Conservation (phyloP, 2,113 vertebrate genomes). For the Aptenodytes forsteri region DNA sequence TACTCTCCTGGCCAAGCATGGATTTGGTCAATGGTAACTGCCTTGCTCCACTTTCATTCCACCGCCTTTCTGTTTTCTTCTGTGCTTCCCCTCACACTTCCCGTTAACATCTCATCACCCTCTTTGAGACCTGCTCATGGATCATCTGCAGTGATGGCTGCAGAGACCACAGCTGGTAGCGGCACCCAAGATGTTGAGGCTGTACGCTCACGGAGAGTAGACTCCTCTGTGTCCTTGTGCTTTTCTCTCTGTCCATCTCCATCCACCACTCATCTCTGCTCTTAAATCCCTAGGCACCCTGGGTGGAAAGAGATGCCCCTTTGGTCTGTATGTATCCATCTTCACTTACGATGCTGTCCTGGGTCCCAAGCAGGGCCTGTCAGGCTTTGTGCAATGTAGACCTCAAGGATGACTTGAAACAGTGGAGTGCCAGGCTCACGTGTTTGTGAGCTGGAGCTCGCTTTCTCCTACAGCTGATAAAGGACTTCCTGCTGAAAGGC, state of each 20-base stretch:
- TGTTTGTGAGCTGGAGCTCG: neutral
- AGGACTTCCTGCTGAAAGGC: neutral
- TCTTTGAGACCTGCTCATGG: neutral
- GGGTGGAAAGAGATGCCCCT: neutral
- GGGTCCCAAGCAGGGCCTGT: neutral
- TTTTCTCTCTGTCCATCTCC: neutral
- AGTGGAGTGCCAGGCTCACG: accelerated
- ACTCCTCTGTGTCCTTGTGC: neutral
- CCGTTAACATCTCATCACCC: neutral
- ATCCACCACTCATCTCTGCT: neutral
- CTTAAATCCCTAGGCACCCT: neutral
- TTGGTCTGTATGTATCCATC: neutral
- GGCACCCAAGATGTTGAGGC: neutral
- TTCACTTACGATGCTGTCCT: neutral
- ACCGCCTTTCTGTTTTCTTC: neutral
- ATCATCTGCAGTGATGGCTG: neutral
- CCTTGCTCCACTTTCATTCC: neutral
- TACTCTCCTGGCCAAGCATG: neutral
- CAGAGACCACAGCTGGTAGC: neutral
- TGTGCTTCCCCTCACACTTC: neutral
- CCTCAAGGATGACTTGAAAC: neutral
- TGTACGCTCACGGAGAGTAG: neutral
- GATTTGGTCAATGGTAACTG: neutral
- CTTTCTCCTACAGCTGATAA: neutral
- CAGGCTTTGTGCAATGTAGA: neutral